phyloP scores from a whole-genome alignment of 2,113 vertebrate species.

The Stictonetta naevosa region DNA sequence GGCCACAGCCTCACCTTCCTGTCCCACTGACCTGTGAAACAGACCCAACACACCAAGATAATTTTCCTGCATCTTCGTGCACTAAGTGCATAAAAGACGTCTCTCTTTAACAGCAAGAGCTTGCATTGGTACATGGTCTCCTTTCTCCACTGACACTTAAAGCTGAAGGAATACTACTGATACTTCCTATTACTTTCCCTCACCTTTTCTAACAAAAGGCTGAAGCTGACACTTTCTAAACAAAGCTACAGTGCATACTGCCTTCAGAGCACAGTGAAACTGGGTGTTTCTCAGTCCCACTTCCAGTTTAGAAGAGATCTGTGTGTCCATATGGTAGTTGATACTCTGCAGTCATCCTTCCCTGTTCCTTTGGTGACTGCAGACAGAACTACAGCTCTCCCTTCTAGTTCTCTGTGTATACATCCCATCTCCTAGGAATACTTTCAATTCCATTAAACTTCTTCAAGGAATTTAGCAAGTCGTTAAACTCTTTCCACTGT shows the following conservation, averaged over 20 bases:
- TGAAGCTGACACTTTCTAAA: neutral
- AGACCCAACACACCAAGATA: neutral
- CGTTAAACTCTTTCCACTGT: neutral
- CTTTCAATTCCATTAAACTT: neutral
- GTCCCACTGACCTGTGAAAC: neutral
- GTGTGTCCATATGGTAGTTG: neutral
- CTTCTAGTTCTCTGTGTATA: neutral
- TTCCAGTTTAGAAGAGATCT: neutral
- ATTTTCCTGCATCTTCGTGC: neutral
- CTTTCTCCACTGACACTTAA: neutral
- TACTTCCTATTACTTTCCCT: no score
- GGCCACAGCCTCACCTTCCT: neutral
- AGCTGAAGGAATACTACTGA: neutral
- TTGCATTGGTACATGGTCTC: neutral
- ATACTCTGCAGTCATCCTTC: neutral
- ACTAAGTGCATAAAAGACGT: neutral
- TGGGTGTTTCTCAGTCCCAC: neutral
- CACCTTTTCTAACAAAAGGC: neutral
- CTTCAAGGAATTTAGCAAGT: neutral
- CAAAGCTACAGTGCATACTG: fast-evolving
- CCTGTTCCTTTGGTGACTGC: neutral
- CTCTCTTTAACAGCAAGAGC: neutral
- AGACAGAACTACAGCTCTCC: neutral
- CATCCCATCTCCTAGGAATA: neutral
- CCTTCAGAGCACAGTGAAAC: neutral